A percentile compares a stretch with the other conserved stretches of the same genome.
phyloP scores from a whole-genome alignment of 2,888 invertebrate species.

The Geotrupes spiniger region DNA sequence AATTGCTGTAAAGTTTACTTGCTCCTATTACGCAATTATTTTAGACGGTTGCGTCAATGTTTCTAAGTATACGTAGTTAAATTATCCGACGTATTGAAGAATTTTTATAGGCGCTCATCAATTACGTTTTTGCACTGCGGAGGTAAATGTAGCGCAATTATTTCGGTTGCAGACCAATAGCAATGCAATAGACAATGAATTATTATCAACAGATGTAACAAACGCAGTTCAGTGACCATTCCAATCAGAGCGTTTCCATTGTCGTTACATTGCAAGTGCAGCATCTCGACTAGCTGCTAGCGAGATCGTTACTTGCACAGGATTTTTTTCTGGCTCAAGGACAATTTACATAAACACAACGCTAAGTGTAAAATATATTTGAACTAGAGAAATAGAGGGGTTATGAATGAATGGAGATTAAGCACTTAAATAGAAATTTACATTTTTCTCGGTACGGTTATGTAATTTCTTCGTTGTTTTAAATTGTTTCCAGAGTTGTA shows the following conservation, averaged over 20 bases:
- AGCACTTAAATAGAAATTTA: neutral
- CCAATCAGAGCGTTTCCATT: conserved; percentile 33
- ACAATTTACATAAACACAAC: conserved; percentile 18
- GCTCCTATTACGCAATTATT: too few relatives aligned
- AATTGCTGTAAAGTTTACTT: too few relatives aligned
- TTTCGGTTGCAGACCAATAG: too few relatives aligned
- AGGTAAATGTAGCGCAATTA: too few relatives aligned
- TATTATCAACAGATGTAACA: conserved; percentile 26
- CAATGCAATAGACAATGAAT: conserved; percentile 6
- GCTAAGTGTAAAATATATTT: conserved; percentile 5
- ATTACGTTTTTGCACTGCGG: too few relatives aligned
- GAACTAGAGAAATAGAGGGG: conserved; percentile 2
- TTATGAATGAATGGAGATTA: conserved; percentile 3
- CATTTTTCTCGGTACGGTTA: neutral
- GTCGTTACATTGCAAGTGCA: conserved; percentile 26
- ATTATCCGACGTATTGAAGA: too few relatives aligned
- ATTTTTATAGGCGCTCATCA: too few relatives aligned
- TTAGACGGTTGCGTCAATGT: too few relatives aligned
- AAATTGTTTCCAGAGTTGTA: too few relatives aligned
- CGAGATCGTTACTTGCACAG: conserved; percentile 5
- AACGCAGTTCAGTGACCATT: conserved; percentile 32
- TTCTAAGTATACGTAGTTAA: too few relatives aligned
- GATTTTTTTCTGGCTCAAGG: conserved; percentile 16
- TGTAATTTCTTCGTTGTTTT: too few relatives aligned
- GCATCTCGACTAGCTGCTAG: conserved; percentile 5